Base-by-base conservation (phyloP, 2,113 vertebrate species). In the Marmota monax region DNA sequence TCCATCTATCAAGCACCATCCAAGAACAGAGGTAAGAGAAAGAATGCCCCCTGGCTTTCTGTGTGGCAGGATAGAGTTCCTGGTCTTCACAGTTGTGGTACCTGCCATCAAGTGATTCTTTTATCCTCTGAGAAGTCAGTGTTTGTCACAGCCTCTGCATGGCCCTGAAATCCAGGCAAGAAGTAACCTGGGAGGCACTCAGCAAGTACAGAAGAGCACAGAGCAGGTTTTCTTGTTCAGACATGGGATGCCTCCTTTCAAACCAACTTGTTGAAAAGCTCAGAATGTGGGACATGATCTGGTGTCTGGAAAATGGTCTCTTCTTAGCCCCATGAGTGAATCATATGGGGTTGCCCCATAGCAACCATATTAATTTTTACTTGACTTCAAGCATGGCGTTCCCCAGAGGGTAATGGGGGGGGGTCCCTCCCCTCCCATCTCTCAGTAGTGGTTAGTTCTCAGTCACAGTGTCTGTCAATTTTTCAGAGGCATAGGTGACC, bases 391-490 rank as follows among this genome's bases (percentile, higher is more conserved):
- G 25, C n/a, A 8, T 39, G 45, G 90, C 10, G 17, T 70, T 77
- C 58, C 83, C 32, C 18, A 7, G 45, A 20, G 42, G 34, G 34
- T 32, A 1, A 17, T 2, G 7, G 7, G 27, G 39, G 13, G 10
- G 13, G 10, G 14, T 18, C 11, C 25, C 5, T 11, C 13, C 1
- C 8, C 32, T 20, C n/a, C 3, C 4, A 12, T 32, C 18, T 48
- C 11, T 48, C 53, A 32, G 70, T 23, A 56, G 17, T 0, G 2
- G 11, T n/a, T 53, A 18, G 16, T 37, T 65, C 70, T 92, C 77
- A 83, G 16, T 25, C 29, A 10, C 0, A 1, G 42, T 32, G 7
- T 2, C 29, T n/a, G 51, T 13, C 25, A 51, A 32, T 10, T 72
- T 42, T 72, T 16, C 63, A 63, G 29, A 8, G 29, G 0, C 8